Percentiles rank a stretch among this genome's conserved stretches.
Evolutionary conservation across 2,113 vertebrate species (phyloP).

Genomic region (Neoarius graeffei): DNA sequence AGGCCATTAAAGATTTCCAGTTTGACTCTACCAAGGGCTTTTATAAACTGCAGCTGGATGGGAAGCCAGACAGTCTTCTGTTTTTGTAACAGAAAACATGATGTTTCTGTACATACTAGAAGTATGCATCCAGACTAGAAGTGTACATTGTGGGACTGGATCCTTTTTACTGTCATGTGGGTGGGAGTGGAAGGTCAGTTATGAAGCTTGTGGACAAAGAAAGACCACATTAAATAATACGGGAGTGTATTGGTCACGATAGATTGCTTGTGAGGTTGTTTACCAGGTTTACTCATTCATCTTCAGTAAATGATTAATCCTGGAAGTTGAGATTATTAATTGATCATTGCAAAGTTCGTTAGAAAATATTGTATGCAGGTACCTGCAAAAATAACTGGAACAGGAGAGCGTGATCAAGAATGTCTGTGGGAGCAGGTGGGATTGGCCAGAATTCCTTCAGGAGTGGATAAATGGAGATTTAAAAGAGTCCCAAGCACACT

Average conservation of each 20-base stretch:
- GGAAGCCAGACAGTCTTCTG: constrained; percentile 30
- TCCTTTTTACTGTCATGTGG: not conserved
- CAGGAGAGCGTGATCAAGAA: not conserved
- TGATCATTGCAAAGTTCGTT: not conserved
- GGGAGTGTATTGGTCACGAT: not conserved
- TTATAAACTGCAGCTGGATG: constrained; percentile 43
- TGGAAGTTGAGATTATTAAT: not conserved
- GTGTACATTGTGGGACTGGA: not conserved
- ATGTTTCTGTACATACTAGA: constrained; percentile 54
- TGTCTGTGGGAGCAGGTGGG: not conserved
- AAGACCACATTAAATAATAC: not conserved
- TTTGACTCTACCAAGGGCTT: constrained; percentile 45
- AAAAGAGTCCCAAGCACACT: not conserved
- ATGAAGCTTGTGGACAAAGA: not conserved
- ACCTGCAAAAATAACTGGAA: not conserved
- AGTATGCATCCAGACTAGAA: not conserved
- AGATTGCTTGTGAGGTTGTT: not conserved
- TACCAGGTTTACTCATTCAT: not conserved
- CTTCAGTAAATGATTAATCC: not conserved
- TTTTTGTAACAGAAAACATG: constrained; percentile 55
- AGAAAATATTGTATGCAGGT: not conserved
- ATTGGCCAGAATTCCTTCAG: not conserved
- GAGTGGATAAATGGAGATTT: not conserved
- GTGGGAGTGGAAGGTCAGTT: not conserved
- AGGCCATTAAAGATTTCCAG: constrained; percentile 50